These are phyloP conservation scores for Albula goreensis DNA, from an alignment of 2,113 vertebrate genomes.

Conservation along the genomic window DNA sequence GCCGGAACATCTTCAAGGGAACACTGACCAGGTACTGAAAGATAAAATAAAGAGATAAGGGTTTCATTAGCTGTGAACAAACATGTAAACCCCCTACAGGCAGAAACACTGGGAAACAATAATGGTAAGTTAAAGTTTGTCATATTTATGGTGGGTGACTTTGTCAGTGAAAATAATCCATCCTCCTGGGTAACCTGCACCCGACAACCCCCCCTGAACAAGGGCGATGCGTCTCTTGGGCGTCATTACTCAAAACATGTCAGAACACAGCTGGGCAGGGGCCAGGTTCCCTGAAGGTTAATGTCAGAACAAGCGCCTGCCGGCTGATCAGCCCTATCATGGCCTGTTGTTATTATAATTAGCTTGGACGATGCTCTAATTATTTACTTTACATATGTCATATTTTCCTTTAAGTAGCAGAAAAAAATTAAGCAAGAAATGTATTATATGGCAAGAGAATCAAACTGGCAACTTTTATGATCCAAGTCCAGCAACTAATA, in stretches of 20 bases:
- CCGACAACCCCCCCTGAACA: neutral
- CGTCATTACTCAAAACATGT: neutral
- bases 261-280: neutral
- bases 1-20: conserved; percentile 89
- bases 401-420: neutral
- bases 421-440: neutral
- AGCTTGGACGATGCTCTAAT: too few relatives aligned
- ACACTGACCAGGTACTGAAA: conserved; percentile 84
- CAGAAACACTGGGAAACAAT: neutral
- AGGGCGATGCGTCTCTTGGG: neutral
- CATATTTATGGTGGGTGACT: neutral
- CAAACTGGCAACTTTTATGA: neutral
- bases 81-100: neutral
- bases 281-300: neutral
- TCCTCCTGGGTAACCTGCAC: neutral
- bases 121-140: neutral
- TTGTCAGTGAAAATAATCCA: conserved; percentile 2
- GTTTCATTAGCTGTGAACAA: neutral
- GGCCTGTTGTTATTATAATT: neutral
- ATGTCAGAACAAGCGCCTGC: neutral
- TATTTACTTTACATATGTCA: too few relatives aligned
- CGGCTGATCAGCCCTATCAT: neutral
- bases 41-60: neutral
- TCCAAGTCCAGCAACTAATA: neutral
- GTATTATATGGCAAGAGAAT: neutral